Evolutionary conservation across 2,888 invertebrate species (phyloP).

Genomic region (Bhutanitis thaidina): DNA sequence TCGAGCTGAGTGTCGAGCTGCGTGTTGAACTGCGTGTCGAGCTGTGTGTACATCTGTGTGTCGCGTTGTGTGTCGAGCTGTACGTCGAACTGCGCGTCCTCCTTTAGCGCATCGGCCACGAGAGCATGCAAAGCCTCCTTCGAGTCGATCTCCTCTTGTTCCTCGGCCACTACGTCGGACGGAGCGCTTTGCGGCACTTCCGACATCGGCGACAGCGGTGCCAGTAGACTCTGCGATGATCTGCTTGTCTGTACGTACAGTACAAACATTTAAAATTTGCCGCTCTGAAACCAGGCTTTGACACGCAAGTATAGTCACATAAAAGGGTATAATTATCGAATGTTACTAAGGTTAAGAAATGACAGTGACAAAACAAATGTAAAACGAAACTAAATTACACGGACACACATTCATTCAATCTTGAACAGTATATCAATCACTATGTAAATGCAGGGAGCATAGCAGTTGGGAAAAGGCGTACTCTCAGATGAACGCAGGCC

Average conservation of each 20-base stretch:
- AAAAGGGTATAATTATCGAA: too few relatives aligned
- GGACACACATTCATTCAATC: too few relatives aligned
- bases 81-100: conserved; percentile 11
- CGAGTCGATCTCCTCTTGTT: conserved; percentile 29
- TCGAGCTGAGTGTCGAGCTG: neutral
- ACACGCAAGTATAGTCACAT: too few relatives aligned
- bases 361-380: too few relatives aligned
- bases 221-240: conserved; percentile 57
- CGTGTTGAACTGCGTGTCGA: neutral
- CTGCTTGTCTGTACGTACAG: conserved; percentile 38
- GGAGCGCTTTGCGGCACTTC: conserved; percentile 8
- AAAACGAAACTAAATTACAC: too few relatives aligned
- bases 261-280: neutral
- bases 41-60: neutral
- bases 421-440: too few relatives aligned
- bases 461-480: too few relatives aligned
- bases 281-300: too few relatives aligned
- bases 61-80: neutral
- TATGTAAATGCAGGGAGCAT: too few relatives aligned
- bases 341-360: too few relatives aligned
- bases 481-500: too few relatives aligned
- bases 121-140: conserved; percentile 38
- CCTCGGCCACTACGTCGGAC: conserved; percentile 18
- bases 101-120: conserved; percentile 22
- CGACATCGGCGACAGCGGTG: conserved; percentile 42